Conservation (phyloP, 2,797 vertebrate species). For the Vespertilio murinus region DNA sequence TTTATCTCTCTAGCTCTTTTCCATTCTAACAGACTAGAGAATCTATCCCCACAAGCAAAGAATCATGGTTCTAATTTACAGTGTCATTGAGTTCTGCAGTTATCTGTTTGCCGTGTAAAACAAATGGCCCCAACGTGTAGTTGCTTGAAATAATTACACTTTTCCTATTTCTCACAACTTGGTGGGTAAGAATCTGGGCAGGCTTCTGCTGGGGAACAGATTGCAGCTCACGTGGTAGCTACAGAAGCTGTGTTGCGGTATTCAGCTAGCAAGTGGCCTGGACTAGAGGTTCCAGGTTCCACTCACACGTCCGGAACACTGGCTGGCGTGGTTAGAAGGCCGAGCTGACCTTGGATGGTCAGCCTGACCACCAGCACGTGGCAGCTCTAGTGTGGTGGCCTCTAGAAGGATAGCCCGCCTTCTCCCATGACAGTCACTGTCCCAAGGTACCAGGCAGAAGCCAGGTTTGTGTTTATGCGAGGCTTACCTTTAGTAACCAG, state of each 20-base stretch:
- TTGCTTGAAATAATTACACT: not conserved
- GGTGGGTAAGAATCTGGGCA: not conserved
- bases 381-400: too few species aligned
- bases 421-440: not conserved
- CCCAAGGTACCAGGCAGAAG: not conserved
- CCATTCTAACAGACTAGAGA: not conserved
- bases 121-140: not conserved
- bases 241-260: too few species aligned
- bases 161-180: not conserved
- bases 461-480: not conserved
- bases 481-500: not conserved
- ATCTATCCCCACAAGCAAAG: not conserved
- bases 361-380: not conserved
- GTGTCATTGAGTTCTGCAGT: not conserved
- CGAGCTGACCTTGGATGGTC: not conserved
- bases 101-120: not conserved
- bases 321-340: accelerated
- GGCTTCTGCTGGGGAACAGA: not conserved
- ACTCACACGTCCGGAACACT: not conserved
- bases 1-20: not conserved
- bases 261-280: not conserved
- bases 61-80: not conserved
- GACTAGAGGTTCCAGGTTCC: not conserved
- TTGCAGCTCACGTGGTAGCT: not conserved
- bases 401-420: not conserved